A percentile compares a stretch with the other conserved stretches of the same genome.
phyloP scores from a whole-genome alignment of 2,797 vertebrate species.

The Pangasius krempfi region DNA sequence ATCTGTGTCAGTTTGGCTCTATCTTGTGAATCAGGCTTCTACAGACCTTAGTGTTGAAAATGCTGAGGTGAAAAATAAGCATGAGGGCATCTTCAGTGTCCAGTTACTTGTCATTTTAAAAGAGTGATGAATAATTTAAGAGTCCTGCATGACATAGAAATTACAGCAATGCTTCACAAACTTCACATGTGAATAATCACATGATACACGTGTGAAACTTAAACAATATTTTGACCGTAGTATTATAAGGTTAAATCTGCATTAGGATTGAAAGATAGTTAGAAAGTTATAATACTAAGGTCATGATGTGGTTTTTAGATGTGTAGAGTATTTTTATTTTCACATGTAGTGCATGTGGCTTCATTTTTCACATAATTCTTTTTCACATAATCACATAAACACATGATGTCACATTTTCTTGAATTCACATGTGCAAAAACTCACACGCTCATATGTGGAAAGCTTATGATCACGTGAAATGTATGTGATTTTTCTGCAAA shows the following conservation, averaged over 20 bases:
- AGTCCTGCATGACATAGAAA: not conserved
- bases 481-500: not conserved
- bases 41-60: not conserved
- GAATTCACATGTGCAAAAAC: not conserved
- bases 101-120: not conserved
- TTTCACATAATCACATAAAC: not conserved
- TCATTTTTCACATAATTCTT: not conserved
- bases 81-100: not conserved
- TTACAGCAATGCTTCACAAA: not conserved
- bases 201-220: not conserved
- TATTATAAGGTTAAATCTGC: not conserved
- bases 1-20: not conserved
- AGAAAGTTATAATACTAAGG: not conserved
- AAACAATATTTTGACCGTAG: not conserved
- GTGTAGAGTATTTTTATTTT: not conserved
- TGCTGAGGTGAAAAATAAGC: not conserved
- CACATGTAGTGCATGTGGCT: not conserved
- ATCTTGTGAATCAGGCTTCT: not conserved
- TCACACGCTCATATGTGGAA: not conserved
- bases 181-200: not conserved
- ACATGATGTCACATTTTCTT: not conserved
- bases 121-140: not conserved
- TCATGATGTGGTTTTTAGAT: not conserved
- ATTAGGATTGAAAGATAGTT: no score
- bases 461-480: not conserved